Base-by-base conservation (phyloP, 1,140 invertebrate genomes). In the Chlorops oryzae region DNA sequence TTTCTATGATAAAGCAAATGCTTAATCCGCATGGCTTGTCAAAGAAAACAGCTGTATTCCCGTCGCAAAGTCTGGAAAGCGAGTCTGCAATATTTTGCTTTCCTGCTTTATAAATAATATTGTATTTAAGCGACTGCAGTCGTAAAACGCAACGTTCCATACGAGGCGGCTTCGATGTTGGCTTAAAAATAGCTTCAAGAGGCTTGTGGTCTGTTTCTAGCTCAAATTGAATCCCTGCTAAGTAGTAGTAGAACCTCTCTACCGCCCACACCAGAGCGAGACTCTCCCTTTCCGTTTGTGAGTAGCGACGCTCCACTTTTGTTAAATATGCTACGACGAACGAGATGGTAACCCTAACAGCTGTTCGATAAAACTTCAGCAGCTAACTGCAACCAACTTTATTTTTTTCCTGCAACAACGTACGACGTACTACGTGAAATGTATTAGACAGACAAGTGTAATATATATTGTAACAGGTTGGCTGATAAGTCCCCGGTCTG, bases 261-360 rank as follows among this genome's bases (percentile, higher is more conserved):
- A n/a, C n/a, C n/a, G n/a, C n/a, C n/a, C n/a, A n/a, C n/a, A n/a
- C n/a, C n/a, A n/a, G n/a, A n/a, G n/a, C n/a, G n/a, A n/a, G n/a
- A n/a, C n/a, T n/a, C n/a, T n/a, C n/a, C n/a, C n/a, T 59, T 49
- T 75, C 71, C 2, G 60, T 72, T 44, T 73, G 65, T 10, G 56
- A 69, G 49, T 73, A 74, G 15, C 62, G 46, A 50, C 53, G 58
- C 59, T 75, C 64, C 10, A 58, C 55, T n/a, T n/a, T n/a, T n/a
- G n/a, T n/a, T n/a, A n/a, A n/a, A n/a, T n/a, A n/a, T n/a, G n/a
- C n/a, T n/a, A n/a, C n/a, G n/a, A n/a, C n/a, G n/a, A n/a, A n/a
- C n/a, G n/a, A n/a, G n/a, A n/a, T n/a, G n/a, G n/a, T n/a, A n/a
- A n/a, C n/a, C n/a, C n/a, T n/a, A n/a, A n/a, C n/a, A n/a, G n/a